phyloP scores from a whole-genome alignment of 2,888 invertebrate genomes.

The Amphimallon solstitiale region DNA sequence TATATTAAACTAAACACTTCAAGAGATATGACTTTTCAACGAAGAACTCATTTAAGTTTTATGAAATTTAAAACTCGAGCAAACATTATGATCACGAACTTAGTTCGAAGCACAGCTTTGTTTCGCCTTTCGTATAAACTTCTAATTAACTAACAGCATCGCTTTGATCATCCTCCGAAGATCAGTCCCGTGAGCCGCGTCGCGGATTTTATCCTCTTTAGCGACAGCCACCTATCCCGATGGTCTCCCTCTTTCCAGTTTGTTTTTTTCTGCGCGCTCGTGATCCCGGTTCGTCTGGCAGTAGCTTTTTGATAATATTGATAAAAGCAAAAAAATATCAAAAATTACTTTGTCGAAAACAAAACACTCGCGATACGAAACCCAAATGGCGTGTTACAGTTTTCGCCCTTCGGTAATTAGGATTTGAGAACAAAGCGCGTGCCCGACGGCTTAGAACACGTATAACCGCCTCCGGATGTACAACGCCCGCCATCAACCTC shows the following conservation, averaged over 20 bases:
- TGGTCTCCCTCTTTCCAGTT: background rate
- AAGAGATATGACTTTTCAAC: too few species aligned
- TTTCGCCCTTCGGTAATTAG: slow-evolving; percentile 54
- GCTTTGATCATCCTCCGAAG: background rate
- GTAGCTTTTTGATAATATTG: background rate
- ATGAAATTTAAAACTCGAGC: too few species aligned
- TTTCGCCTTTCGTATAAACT: slow-evolving; percentile 50
- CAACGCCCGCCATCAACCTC: slow-evolving; percentile 8
- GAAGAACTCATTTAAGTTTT: too few species aligned
- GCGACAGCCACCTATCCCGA: background rate
- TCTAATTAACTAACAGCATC: slow-evolving; percentile 41
- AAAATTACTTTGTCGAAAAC: slow-evolving; percentile 3
- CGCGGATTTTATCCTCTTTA: background rate
- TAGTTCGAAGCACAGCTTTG: background rate
- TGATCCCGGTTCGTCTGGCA: background rate
- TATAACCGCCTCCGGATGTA: slow-evolving; percentile 30
- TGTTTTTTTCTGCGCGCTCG: background rate
- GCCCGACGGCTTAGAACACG: slow-evolving; percentile 35
- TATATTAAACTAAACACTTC: too few species aligned
- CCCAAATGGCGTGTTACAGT: background rate
- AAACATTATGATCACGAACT: background rate
- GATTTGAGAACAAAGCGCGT: slow-evolving; percentile 54
- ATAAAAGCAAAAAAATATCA: slow-evolving; percentile 4
- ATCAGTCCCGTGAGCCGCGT: background rate
- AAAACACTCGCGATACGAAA: background rate